Base-by-base conservation (phyloP, 2,113 vertebrate genomes). In the Lepus timidus region DNA sequence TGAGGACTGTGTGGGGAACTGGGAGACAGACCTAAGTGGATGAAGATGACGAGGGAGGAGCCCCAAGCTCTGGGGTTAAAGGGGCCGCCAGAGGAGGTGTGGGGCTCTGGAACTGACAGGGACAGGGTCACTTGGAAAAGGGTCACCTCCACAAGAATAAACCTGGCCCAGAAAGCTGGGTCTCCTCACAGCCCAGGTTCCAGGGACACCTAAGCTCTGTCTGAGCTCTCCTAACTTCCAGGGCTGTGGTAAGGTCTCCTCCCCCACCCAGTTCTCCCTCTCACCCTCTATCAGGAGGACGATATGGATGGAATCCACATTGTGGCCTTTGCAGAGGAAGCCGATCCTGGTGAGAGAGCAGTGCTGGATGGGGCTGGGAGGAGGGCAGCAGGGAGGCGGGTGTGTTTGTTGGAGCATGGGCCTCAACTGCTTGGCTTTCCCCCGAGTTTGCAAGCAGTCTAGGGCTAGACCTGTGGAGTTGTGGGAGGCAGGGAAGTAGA, bases 281-380 rank as follows among this genome's bases (percentile, higher is more conserved):
- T 76, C 14, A 9, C 29, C 22, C 36, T 25, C 64, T 13, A 9
- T 83, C 94, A 99, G 99, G 99, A 99, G 95, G 99, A 99, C 9
- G 99, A 99, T 61, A 97, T 99, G 51, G 97, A 99, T 8, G 99
- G 99, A 85, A 99, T 99, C 94, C 99, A 99, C 96, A 99, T 99
- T 22, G 99, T 99, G 80, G 99, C 99, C 85, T 99, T 99, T 71
- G 99, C 99, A 23, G 99, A 99, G 88, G 99, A 99, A 93, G 98
- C 98, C 1, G 99, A 99, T 79, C 99, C 99, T 31, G 99, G 99
- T 99, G 96, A 97, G 97, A 51, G 27, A 87, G 58, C 65, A 68
- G 13, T 1, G 0, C 67, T 25, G 61, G 29, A 2, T 29, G 65
- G 44, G 78, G 36, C 29, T 11, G n/a, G 64, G 58, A 20, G 62